phyloP scores from a whole-genome alignment of 92 coral and sea anemone species.

The Muricea muricata region DNA sequence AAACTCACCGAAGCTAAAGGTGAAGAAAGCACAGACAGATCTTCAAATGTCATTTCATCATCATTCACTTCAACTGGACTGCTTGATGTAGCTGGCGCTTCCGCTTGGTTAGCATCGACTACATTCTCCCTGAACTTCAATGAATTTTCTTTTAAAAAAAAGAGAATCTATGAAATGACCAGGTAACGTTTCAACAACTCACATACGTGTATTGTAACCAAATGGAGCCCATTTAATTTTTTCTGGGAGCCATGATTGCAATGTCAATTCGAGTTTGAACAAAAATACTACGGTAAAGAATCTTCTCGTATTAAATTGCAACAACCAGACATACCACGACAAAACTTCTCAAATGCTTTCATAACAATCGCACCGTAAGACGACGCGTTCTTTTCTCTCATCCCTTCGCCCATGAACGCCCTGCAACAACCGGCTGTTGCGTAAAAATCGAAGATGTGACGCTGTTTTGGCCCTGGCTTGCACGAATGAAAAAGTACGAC shows the following conservation, averaged over 20 bases:
- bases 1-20: background rate
- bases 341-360: slow-evolving; percentile 32
- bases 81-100: background rate
- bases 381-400: background rate
- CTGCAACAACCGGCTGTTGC: slow-evolving; percentile 34
- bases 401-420: background rate
- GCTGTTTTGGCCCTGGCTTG: slow-evolving; percentile 5
- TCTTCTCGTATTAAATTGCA: background rate
- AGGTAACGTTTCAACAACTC: background rate
- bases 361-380: slow-evolving; percentile 32
- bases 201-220: background rate
- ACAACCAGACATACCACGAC: background rate
- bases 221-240: background rate
- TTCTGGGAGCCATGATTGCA: no score
- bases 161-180: background rate
- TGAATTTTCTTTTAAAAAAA: background rate
- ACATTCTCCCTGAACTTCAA: background rate
- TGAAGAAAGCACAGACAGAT: background rate
- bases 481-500: slow-evolving; percentile 25
- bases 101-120: background rate
- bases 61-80: background rate
- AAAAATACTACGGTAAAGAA: background rate
- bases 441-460: slow-evolving; percentile 43
- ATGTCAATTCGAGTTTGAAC: background rate
- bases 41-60: background rate